Base-by-base conservation (phyloP, 2,113 vertebrate species). In the Glaucidium brasilianum region DNA sequence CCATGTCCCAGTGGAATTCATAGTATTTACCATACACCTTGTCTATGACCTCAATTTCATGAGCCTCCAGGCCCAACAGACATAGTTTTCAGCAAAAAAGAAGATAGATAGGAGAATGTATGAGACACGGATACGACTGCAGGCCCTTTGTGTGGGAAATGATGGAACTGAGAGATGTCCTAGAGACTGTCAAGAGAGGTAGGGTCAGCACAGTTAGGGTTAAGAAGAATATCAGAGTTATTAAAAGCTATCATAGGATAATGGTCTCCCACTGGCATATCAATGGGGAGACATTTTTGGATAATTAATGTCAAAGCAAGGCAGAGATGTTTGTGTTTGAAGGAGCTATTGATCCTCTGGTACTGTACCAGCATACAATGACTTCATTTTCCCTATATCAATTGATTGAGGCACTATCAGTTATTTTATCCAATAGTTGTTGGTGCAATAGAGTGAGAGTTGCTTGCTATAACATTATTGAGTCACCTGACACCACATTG, bases 291-390 rank as follows among this genome's bases (percentile, higher is more conserved):
- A 71, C 67, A 64, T 93, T 83, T 90, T 73, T 80, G 50, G 17
- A 32, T 77, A 92, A 93, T 90, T 95, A 88, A 88, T 84, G 79
- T 84, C 82, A 90, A 88, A 93, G 34, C 17, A 29, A 43, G 68
- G 41, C 50, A 88, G 72, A 74, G 45, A 67, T 92, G 55, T 90
- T 79, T 95, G 49, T 90, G 35, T 83, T 80, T 68, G 74, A 76
- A 73, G 79, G 83, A 92, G 50, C 17, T 93, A 90, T 85, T 86
- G 94, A 92, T 96, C 47, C 53, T 35, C 50, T 93, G 75, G 55
- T 94, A 80, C 50, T 43, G 55, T 39, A 67, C 32, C 85, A 93
- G 59, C 63, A 71, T 74, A 47, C 64, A 85, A 73, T 80, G 58
- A 69, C 88, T 96, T 84, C 80, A 84, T 90, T 94, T 95, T 10